A percentile compares a stretch with the other conserved stretches of the same genome.
phyloP scores from a whole-genome alignment of 1,140 invertebrate species.

The Micrasema longulum region DNA sequence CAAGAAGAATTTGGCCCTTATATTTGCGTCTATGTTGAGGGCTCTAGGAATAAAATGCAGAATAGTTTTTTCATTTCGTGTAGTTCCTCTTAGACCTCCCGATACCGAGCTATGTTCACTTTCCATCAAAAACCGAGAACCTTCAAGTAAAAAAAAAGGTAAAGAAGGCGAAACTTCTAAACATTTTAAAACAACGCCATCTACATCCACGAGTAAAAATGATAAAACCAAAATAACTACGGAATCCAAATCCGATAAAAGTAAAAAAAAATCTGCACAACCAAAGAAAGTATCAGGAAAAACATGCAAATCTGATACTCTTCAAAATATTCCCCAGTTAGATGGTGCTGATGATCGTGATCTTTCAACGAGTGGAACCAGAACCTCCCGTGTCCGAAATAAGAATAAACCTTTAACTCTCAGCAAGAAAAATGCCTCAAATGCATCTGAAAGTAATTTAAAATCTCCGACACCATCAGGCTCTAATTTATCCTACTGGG shows the following conservation, averaged over 20 bases:
- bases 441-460: conserved; percentile 4
- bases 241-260: conserved; percentile 5
- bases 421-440: conserved; percentile 19
- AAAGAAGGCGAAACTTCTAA: conserved; percentile 55
- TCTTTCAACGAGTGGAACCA: conserved; percentile 38
- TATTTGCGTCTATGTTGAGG: conserved; percentile 82
- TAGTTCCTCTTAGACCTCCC: conserved; percentile 72
- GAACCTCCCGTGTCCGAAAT: background rate
- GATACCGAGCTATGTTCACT: conserved; percentile 71
- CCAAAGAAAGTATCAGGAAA: conserved; percentile 33
- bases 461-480: background rate
- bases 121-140: conserved; percentile 64
- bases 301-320: conserved; percentile 59
- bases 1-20: conserved; percentile 77
- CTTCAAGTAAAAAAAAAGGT: conserved; percentile 22
- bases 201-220: conserved; percentile 34
- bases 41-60: conserved; percentile 84
- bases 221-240: conserved; percentile 46
- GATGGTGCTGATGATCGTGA: conserved; percentile 68
- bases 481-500: conserved; percentile 48
- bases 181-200: conserved; percentile 49
- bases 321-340: conserved; percentile 65
- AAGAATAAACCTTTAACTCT: conserved; percentile 17
- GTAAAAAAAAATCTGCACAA: background rate
- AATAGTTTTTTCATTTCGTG: conserved; percentile 78